These are phyloP conservation scores for Sebastiscus albofasciatus DNA, from an alignment of 2,797 vertebrate genomes.

Conservation along the genomic window DNA sequence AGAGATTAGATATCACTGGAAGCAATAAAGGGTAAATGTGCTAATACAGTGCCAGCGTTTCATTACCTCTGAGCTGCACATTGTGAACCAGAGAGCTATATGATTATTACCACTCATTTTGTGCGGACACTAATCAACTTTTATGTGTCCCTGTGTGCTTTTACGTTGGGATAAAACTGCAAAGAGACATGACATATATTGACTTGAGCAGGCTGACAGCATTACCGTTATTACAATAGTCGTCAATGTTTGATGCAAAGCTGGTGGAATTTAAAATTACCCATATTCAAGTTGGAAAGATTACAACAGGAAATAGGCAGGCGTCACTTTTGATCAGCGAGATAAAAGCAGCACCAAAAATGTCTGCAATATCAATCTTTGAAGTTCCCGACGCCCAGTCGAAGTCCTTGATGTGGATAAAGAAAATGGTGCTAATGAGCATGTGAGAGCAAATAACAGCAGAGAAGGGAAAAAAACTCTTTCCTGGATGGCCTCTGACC, in stretches of 20 bases:
- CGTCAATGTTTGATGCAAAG: constrained; percentile 23
- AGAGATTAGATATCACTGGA: constrained; percentile 27
- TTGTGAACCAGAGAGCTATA: background rate
- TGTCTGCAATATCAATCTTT: constrained; percentile 40
- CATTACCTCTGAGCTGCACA: constrained; percentile 19
- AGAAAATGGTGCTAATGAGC: constrained; percentile 73
- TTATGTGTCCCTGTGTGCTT: background rate
- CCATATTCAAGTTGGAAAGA: background rate
- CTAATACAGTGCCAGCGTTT: constrained; percentile 14
- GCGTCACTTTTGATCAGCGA: constrained; percentile 30
- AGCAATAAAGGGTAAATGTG: constrained; percentile 15
- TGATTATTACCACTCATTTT: constrained; percentile 25
- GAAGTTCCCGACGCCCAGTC: constrained; percentile 38
- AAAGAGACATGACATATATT: background rate
- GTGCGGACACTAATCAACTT: constrained; percentile 16
- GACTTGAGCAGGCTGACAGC: background rate
- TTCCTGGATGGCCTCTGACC: constrained; percentile 52
- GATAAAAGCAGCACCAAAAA: constrained; percentile 43
- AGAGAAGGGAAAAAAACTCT: background rate
- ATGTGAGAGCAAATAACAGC: constrained; percentile 27
- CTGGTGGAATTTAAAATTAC: background rate
- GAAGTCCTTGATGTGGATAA: constrained; percentile 51
- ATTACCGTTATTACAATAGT: background rate
- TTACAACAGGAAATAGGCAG: constrained; percentile 41
- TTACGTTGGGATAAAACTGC: background rate